phyloP scores from a whole-genome alignment of 2,113 vertebrate species.

The Lasiurus borealis region DNA sequence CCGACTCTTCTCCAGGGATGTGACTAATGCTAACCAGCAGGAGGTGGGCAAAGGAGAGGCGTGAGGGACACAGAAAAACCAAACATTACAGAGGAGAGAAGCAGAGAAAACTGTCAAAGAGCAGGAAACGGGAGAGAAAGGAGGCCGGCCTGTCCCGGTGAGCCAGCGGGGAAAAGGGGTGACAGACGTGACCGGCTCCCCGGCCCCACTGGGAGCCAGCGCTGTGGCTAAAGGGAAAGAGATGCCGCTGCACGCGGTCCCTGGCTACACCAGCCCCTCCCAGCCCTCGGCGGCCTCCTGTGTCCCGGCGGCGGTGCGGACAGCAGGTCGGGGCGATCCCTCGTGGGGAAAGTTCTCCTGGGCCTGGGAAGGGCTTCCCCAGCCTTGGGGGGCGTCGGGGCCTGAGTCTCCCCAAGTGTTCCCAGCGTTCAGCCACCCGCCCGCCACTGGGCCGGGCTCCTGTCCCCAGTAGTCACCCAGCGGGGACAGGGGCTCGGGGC shows the following conservation, averaged over 20 bases:
- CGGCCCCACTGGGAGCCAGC: neutral
- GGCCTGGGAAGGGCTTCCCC: too few relatives aligned
- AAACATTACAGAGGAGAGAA: neutral
- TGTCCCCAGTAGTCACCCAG: neutral
- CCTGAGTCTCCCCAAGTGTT: neutral
- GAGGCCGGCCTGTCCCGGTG: neutral
- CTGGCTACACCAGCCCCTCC: neutral
- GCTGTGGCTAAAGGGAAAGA: neutral
- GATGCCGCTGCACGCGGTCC: fast-evolving
- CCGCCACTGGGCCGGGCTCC: neutral
- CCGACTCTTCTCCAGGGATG: neutral
- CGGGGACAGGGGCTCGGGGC: neutral
- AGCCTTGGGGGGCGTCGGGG: neutral
- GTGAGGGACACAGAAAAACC: neutral
- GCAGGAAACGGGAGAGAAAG: neutral
- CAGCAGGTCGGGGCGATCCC: fast-evolving
- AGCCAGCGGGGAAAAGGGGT: neutral
- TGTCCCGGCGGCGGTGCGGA: neutral
- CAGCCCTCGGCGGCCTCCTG: neutral
- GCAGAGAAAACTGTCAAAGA: neutral
- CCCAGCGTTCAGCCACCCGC: neutral
- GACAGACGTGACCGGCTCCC: fast-evolving
- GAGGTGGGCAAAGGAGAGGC: neutral
- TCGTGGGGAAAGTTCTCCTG: neutral
- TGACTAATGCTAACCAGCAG: neutral